Evolutionary conservation across 2,888 invertebrate species (phyloP).

Genomic region (Cancer borealis): DNA sequence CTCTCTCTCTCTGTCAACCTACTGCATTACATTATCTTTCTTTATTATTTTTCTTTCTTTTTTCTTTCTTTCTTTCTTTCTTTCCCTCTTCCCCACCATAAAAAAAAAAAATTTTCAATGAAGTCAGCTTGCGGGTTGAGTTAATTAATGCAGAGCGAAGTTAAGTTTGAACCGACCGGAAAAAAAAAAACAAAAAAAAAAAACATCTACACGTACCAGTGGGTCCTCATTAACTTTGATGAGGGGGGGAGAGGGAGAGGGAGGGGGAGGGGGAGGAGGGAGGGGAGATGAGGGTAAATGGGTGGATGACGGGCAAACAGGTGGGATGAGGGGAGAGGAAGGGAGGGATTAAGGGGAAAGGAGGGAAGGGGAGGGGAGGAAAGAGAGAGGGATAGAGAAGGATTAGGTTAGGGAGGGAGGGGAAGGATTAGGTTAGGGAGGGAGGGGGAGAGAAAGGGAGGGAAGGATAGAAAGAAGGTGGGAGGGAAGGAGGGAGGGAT

Average conservation of each 20-base stretch:
- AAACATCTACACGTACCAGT: neutral
- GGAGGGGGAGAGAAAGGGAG: neutral
- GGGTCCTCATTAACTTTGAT: neutral
- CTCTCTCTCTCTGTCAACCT: neutral
- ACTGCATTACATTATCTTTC: too few species aligned
- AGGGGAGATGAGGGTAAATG: neutral
- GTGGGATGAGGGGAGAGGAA: neutral
- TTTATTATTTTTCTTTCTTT: too few species aligned
- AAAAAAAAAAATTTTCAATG: neutral
- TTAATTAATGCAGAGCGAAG: neutral
- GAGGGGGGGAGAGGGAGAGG: neutral
- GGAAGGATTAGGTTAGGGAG: too few species aligned
- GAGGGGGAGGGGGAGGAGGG: neutral
- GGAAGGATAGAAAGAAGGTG: neutral
- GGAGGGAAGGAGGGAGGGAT: neutral
- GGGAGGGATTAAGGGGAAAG: neutral
- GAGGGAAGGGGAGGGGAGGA: neutral
- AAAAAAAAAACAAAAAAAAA: neutral
- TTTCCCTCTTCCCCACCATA: too few species aligned
- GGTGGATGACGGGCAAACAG: neutral
- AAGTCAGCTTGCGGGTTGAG: neutral
- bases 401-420: neutral
- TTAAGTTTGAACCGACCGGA: neutral
- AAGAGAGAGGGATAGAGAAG: neutral
- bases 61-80: too few species aligned